Evolutionary conservation across 2,888 invertebrate species (phyloP).

Genomic region (Ceraclea dissimilis): DNA sequence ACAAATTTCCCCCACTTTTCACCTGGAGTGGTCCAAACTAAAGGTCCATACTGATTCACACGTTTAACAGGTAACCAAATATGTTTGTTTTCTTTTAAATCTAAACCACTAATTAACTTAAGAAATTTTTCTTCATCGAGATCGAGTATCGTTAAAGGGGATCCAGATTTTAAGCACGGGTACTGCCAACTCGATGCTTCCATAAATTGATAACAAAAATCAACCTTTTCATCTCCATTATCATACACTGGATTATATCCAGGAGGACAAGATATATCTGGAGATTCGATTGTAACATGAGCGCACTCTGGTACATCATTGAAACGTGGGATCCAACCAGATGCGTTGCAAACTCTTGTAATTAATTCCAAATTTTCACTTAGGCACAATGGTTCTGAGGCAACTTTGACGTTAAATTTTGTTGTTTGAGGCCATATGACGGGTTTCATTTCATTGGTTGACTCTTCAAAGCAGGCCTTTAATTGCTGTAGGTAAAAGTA

Average conservation of each 20-base stretch:
- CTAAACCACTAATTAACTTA: constrained; percentile 31
- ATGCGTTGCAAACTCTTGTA: constrained; percentile 31
- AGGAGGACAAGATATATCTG: constrained; percentile 34
- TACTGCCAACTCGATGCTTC: constrained; percentile 34
- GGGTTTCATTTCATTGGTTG: constrained; percentile 32
- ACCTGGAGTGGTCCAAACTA: constrained; percentile 46
- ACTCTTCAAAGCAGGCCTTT: constrained; percentile 38
- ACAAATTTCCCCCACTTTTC: constrained; percentile 31
- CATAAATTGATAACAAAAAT: constrained; percentile 37
- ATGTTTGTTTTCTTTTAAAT: constrained; percentile 24
- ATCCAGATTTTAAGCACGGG: constrained; percentile 40
- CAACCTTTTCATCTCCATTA: constrained; percentile 30
- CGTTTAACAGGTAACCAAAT: constrained; percentile 49
- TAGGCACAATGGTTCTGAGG: constrained; percentile 37
- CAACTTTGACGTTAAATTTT: constrained; percentile 30
- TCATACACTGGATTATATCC: constrained; percentile 34
- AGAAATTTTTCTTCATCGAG: constrained; percentile 32
- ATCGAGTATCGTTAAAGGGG: constrained; percentile 39
- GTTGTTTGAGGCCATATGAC: constrained; percentile 35
- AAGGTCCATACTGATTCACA: constrained; percentile 37
- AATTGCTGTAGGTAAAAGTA: constrained; percentile 25
- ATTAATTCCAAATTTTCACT: constrained; percentile 30
- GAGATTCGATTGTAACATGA: constrained; percentile 32
- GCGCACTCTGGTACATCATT: constrained; percentile 33
- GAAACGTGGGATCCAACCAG: constrained; percentile 34